Percentiles rank a stretch among this genome's conserved stretches.
Conservation (phyloP, 1,140 invertebrate genomes). For the Solenopsis fugax region DNA sequence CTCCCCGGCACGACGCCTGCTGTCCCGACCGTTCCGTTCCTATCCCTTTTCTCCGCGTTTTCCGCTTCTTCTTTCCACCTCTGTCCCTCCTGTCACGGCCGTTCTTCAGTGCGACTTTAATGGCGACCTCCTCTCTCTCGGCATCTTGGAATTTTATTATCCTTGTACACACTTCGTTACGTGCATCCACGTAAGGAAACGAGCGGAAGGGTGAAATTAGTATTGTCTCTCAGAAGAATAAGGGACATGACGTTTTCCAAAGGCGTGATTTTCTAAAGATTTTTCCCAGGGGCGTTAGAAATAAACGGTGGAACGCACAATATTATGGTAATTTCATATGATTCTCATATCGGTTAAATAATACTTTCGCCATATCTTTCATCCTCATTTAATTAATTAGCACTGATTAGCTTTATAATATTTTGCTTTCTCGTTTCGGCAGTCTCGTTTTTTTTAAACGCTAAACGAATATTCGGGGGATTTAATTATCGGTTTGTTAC, state of each 20-base stretch:
- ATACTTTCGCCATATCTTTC: not conserved
- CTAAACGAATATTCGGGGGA: not conserved
- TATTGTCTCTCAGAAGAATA: not conserved
- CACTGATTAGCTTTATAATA: not conserved
- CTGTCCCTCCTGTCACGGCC: not conserved
- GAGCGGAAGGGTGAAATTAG: constrained; percentile 17
- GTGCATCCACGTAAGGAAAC: not conserved
- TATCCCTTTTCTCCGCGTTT: not conserved
- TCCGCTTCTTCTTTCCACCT: not conserved
- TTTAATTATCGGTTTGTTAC: not conserved
- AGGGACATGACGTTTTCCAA: not conserved
- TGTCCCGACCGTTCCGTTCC: not conserved
- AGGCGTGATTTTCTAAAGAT: not conserved
- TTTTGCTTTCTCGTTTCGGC: not conserved
- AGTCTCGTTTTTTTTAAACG: not conserved
- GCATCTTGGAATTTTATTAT: constrained; percentile 71
- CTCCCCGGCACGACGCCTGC: not conserved
- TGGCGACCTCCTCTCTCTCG: not conserved
- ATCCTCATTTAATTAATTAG: constrained; percentile 19
- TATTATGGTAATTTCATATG: constrained; percentile 31
- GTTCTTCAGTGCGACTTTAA: constrained; percentile 40
- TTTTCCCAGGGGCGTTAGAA: not conserved
- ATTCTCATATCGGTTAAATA: not conserved
- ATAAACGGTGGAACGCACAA: not conserved
- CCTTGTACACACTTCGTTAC: constrained; percentile 62